Conservation (phyloP, 2,797 vertebrate genomes). For the Microhierax caerulescens region DNA sequence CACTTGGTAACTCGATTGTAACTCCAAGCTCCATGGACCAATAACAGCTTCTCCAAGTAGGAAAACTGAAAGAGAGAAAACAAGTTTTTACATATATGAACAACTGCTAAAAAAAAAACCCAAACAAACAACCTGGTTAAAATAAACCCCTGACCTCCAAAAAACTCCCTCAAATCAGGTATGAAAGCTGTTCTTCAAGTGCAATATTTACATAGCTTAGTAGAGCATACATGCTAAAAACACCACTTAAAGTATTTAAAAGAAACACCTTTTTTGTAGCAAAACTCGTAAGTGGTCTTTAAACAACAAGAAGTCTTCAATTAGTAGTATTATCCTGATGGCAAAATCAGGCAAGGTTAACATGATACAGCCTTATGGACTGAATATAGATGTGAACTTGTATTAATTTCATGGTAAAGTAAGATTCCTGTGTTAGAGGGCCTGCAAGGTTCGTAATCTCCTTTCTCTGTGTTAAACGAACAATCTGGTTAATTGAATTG, state of each 20-base stretch:
- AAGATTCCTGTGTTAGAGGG: background rate
- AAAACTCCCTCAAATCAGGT: background rate
- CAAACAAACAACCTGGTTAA: background rate
- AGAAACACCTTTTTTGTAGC: background rate
- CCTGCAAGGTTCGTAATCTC: background rate
- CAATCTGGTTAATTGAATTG: background rate
- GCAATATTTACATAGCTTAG: background rate
- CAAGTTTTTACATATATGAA: background rate
- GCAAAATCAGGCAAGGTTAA: background rate
- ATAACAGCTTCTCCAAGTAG: slow-evolving; percentile 92
- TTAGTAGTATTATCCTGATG: background rate
- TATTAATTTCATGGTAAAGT: background rate
- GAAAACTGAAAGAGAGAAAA: slow-evolving; percentile 80
- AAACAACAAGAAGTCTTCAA: background rate
- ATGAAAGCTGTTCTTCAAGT: background rate
- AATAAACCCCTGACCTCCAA: background rate
- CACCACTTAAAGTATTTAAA: background rate
- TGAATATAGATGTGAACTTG: background rate
- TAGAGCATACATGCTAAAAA: background rate
- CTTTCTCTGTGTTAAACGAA: background rate
- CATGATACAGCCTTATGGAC: background rate
- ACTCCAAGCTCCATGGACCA: slow-evolving; percentile 98
- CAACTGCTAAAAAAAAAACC: background rate
- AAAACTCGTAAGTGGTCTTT: background rate
- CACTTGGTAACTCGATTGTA: slow-evolving; percentile 98